Evolutionary conservation across 1,140 invertebrate species (phyloP), one percentile per base, ranked within the genome.

Genomic region (Cecropterus lyciades): DNA sequence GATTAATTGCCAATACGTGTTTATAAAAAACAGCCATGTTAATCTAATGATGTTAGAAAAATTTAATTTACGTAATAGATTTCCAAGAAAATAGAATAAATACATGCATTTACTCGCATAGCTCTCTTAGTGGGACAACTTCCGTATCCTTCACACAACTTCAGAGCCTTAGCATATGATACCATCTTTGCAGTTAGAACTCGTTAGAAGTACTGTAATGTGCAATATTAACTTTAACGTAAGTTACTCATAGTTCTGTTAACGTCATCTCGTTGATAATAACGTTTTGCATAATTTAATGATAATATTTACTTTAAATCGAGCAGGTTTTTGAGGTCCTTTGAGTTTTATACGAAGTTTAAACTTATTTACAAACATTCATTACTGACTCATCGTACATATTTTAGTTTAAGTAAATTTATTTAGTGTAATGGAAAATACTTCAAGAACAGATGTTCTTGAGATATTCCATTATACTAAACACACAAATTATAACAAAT

Each of bases 151-250:
- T 40, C 10, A 40, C 5, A 40, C 10, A 40, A 40, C 10, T 40
- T 40, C 37, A 40, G 5, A 40, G 1, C n/a, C 37, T 40, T 40
- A 5, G 37, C n/a, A 40, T 40, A 40, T 1, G 37, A 40, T 40
- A 40, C 30, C 7, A 33, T 33, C 30, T 40, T 40, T 40, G 37
- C 2, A 40, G 37, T 33, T 13, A 13, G 37, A n/a, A 40, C 37
- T 40, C n/a, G 37, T 40, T 40, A 13, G 10, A 40, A 40, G 37
- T n/a, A 40, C 37, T 40, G 37, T 10, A 40, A 40, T 40, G 11
- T 40, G 37, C 37, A 40, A 40, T 40, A 40, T 40, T 40, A 40
- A 40, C 37, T 40, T 40, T 40, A 40, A 40, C 11, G 37, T 40
- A 40, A 40, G 37, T n/a, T 40, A n/a, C 37, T 40, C 37, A 1